phyloP scores from a whole-genome alignment of 1,140 invertebrate genomes.

The Halyomorpha halys region DNA sequence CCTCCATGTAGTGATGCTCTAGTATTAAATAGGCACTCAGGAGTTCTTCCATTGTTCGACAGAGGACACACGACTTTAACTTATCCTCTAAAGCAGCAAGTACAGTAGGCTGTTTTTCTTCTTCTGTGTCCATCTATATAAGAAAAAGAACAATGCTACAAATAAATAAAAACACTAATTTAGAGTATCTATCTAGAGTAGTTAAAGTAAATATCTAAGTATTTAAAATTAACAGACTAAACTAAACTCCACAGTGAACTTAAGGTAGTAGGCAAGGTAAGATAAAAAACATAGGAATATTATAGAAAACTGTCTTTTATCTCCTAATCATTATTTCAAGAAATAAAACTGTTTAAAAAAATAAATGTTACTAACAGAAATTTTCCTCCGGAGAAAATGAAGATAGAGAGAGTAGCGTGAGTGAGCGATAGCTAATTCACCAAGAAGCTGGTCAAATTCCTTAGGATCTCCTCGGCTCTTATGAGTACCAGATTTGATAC shows the following conservation, averaged over 20 bases:
- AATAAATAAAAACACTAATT: no score
- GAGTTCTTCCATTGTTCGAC: conserved; percentile 77
- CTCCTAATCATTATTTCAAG: no score
- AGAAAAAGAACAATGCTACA: background rate
- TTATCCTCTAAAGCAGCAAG: conserved; percentile 53
- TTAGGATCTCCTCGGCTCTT: conserved; percentile 57
- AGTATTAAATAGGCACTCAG: conserved; percentile 82
- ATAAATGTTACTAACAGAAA: conserved; percentile 16
- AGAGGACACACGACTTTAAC: conserved; percentile 67
- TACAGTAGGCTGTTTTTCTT: background rate
- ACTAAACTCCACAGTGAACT: no score
- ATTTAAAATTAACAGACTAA: no score
- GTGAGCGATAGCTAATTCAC: conserved; percentile 86
- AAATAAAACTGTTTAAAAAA: no score
- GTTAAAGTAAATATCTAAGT: no score
- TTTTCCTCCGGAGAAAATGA: conserved; percentile 46
- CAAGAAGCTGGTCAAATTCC: conserved; percentile 76
- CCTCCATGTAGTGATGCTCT: conserved; percentile 92
- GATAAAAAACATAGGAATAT: no score
- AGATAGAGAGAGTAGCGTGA: conserved; percentile 83
- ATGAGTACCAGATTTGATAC: conserved; percentile 46
- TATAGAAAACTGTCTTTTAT: no score
- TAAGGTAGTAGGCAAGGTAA: no score
- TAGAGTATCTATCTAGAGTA: no score
- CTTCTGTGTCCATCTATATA: background rate